A percentile compares a stretch with the other conserved stretches of the same genome.
These are phyloP conservation scores for Actinemys pallida DNA, from an alignment of 2,113 vertebrate genomes.

Conservation along the genomic window DNA sequence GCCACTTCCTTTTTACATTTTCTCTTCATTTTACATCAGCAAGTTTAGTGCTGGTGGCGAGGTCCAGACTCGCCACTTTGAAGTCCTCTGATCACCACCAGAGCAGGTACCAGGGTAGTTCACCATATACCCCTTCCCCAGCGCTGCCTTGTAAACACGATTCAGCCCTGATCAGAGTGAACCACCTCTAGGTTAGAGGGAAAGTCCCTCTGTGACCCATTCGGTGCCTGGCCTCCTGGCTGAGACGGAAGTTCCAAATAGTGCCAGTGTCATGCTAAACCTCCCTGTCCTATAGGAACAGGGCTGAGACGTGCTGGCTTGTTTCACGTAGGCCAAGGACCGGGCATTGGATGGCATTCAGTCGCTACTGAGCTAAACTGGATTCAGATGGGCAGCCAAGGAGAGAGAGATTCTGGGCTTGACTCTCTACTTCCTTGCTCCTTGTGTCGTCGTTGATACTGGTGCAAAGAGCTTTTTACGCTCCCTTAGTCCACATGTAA, in stretches of 20 bases:
- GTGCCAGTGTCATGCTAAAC: background rate
- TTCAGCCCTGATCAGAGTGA: background rate
- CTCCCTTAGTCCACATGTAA: background rate
- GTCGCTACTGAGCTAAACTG: background rate
- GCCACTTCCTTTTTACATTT: background rate
- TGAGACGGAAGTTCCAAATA: background rate
- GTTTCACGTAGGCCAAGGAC: background rate
- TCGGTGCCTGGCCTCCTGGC: background rate
- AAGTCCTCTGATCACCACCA: background rate
- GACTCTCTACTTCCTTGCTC: background rate
- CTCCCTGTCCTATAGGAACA: background rate
- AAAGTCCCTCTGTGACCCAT: background rate
- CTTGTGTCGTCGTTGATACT: background rate
- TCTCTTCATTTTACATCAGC: background rate
- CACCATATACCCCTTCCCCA: background rate
- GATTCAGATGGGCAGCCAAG: background rate
- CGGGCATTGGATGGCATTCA: background rate
- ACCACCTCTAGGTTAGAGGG: background rate
- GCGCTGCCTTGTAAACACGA: background rate
- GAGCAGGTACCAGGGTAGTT: background rate
- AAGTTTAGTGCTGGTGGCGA: background rate
- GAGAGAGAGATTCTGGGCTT: background rate
- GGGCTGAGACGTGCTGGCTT: background rate
- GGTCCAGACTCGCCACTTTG: background rate
- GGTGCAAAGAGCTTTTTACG: fast-evolving